Evolutionary conservation across 2,797 vertebrate species (phyloP), one percentile per base, ranked within the genome.

Genomic region (Sebastes trivittatus): DNA sequence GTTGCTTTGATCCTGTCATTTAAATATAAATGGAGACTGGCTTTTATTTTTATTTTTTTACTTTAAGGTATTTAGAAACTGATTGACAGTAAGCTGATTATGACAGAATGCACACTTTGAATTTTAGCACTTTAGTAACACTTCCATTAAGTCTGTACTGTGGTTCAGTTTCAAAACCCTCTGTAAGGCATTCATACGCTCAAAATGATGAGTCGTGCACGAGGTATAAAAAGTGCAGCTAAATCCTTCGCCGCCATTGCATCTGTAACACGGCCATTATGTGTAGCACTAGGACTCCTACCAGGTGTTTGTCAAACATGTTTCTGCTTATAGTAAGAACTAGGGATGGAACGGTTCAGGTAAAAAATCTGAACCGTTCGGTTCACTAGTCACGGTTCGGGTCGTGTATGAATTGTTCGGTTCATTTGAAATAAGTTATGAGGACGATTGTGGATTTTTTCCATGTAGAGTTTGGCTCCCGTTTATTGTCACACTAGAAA

Each of bases 321-420:
- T 13, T 42, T 65, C 22, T 4, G 14, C 2, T 46, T 46, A 18
- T 46, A 46, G 42, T 18, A 46, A 46, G 42, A 46, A 46, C 42
- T 46, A 46, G 14, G 14, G 42, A 46, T 46, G 14, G 42, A 46
- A 46, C 14, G 14, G 38, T 42, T 42, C 38, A 42, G 38, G 14
- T 42, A 42, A 42, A 42, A 42, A 42, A 42, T 42, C 5, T 0
- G 38, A 42, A 7, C 38, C 0, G 38, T 42, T 42, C 38, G 0
- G 38, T 42, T 42, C 38, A 16, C 14, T 42, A 16, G 38, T 42
- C 38, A 7, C 14, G 6, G 38, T 42, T 42, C 38, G 38, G 38
- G 38, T 0, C 38, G 38, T 42, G 38, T 0, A 42, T 42, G 38
- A 42, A 42, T 42, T 16, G 38, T 42, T 16, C 38, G 38, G 38